A percentile compares a stretch with the other conserved stretches of the same genome.
Evolutionary conservation across 2,113 vertebrate genomes (phyloP).

Genomic region (Steatornis caripensis): DNA sequence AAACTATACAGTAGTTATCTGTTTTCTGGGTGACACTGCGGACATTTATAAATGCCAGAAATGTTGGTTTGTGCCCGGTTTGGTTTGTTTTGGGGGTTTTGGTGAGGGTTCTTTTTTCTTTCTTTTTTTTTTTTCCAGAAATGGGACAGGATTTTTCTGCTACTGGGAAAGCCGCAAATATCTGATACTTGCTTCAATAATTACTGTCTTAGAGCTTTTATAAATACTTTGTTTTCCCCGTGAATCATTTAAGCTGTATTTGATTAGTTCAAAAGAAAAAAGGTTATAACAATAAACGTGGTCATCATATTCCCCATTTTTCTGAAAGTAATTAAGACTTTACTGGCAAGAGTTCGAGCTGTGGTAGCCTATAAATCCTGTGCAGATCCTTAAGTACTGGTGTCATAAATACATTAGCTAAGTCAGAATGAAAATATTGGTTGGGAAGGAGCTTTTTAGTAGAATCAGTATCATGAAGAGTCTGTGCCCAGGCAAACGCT

Average conservation of each 20-base stretch:
- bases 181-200: background rate
- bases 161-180: background rate
- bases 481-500: background rate
- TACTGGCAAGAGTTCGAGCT: background rate
- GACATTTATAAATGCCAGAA: slow-evolving; percentile 20
- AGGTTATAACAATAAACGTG: slow-evolving; percentile 38
- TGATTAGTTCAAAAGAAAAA: background rate
- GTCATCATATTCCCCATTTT: slow-evolving; percentile 7
- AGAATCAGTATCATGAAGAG: background rate
- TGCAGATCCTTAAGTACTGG: background rate
- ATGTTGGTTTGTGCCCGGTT: background rate
- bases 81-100: background rate
- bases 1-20: slow-evolving; percentile 3
- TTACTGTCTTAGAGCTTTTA: background rate
- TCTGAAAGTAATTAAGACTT: slow-evolving; percentile 42
- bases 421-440: background rate
- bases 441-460: background rate
- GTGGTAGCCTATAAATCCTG: slow-evolving; percentile 21
- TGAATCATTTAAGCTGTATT: slow-evolving; percentile 25
- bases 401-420: background rate
- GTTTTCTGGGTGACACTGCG: slow-evolving; percentile 1
- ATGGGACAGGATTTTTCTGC: background rate
- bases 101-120: too few species aligned
- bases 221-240: slow-evolving; percentile 10
- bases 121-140: background rate